Evolutionary conservation across 2,888 invertebrate genomes (phyloP), one percentile per base, ranked within the genome.

Genomic region (Polydrusus cervinus): DNA sequence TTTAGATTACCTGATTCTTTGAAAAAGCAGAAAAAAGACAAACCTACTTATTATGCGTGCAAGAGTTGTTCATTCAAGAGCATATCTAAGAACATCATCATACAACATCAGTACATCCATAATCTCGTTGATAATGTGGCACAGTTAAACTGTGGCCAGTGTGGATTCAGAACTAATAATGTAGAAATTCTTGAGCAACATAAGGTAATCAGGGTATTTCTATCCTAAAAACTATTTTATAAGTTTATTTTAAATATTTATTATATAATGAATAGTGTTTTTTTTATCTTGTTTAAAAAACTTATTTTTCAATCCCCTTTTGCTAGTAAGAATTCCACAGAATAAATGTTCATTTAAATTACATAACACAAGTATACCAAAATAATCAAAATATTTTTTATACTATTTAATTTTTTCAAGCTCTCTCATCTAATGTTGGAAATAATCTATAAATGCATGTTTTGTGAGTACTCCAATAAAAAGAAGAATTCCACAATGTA

Each of bases 401-500:
- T 40, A 40, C 40, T 3, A 2, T n/a, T 11, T 45, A 1, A 11
- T n/a, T 45, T n/a, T 6, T 47, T 47, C 7, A 14, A 65, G 68
- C 14, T 25, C 0, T 65, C 71, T 1, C 74, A 69, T 18, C 7
- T 38, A 3, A 18, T 40, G 16, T 14, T 53, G 13, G 57, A 64
- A n/a, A 10, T 72, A 10, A 60, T 47, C 1, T 77, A 57, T 20
- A 69, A 65, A 16, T 77, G 77, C 47, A 38, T 77, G 8, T 77
- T 73, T 40, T 77, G 77, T 34, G 77, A 75, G 18, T 47, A 49
- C 9, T 18, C 43, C 8, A 25, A 53, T 40, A 77, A 69, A 40
- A 67, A 47, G 34, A 77, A 77, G 18, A 49, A 38, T 8, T 68
- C 77, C 20, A 64, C 72, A 13, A 72, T 77, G 77, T 71, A 75